These are phyloP conservation scores for Acrocephalus arundinaceus DNA, from an alignment of 2,113 vertebrate species.

Conservation along the genomic window DNA sequence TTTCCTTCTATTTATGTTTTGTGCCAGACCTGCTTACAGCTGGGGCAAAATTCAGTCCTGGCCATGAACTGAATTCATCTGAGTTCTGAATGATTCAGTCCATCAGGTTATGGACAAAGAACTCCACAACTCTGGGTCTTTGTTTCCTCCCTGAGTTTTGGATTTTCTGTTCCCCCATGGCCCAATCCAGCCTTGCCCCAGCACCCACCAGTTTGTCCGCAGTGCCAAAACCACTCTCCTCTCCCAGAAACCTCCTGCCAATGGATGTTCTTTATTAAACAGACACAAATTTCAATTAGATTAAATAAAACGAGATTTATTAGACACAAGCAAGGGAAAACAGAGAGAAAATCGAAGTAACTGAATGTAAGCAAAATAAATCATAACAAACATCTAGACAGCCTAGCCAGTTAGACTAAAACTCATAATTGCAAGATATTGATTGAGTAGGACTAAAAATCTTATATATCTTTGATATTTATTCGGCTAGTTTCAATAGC, in stretches of 20 bases:
- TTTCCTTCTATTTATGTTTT: not conserved
- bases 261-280: not conserved
- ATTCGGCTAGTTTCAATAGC: not conserved
- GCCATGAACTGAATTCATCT: not conserved
- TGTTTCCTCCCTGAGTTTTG: not conserved
- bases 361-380: conserved; percentile 46
- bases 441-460: conserved; percentile 16
- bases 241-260: not conserved
- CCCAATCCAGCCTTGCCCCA: not conserved
- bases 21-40: not conserved
- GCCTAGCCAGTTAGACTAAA: conserved; percentile 17
- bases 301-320: conserved; percentile 38
- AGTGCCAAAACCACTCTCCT: not conserved
- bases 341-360: conserved; percentile 33
- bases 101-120: not conserved
- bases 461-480: not conserved
- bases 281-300: not conserved
- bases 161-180: not conserved
- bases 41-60: not conserved
- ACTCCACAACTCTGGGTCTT: accelerated
- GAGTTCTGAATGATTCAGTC: not conserved
- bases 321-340: not conserved
- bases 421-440: conserved; percentile 36
- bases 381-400: conserved; percentile 12
- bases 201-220: accelerated